Base-by-base conservation (phyloP, 2,797 vertebrate genomes). In the Hydrolagus colliei region DNA sequence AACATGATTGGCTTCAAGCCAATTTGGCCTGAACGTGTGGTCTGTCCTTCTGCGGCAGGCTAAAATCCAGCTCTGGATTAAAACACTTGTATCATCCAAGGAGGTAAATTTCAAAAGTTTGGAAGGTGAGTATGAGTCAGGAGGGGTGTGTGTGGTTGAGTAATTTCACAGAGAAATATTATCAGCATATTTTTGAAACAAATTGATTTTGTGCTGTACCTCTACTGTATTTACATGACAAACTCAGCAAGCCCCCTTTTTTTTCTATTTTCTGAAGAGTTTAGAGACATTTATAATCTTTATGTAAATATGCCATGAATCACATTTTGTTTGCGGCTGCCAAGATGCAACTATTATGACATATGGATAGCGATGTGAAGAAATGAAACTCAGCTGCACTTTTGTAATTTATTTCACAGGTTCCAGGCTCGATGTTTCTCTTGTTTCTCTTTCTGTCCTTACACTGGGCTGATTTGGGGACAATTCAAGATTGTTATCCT, bases 31-130 rank as follows among this genome's bases (percentile, higher is more conserved):
- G 14, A 4, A 32, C n/a, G 16, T 41, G 27, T 1, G 6, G 41
- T 52, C 41, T 52, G 41, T 52, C 41, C 41, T 52, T 52, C 1
- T 8, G 16, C 32, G 41, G 79, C 79, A 84, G 27, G 79, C 41
- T 68, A 63, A 18, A 67, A 18, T 35, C 65, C 8, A 84, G 79
- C 63, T 59, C 68, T 9, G 79, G 65, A 52, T 52, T 52, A 71
- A 71, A 84, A 41, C 41, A 63, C 68, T 84, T 84, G 41, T 35
- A 20, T 35, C 41, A 41, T 65, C n/a, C 63, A 84, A 61, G 75
- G 41, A 61, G 41, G 41, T 77, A 77, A 79, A 79, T 9, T 32
- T 68, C 1, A 9, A 6, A 68, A 82, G 78, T 35, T 14, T 52
- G 2, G 41, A 6, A 52, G 41, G 41, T 3, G 41, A 52, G 41